Base-by-base conservation (phyloP, 1,140 invertebrate species). In the Camponotus pennsylvanicus region DNA sequence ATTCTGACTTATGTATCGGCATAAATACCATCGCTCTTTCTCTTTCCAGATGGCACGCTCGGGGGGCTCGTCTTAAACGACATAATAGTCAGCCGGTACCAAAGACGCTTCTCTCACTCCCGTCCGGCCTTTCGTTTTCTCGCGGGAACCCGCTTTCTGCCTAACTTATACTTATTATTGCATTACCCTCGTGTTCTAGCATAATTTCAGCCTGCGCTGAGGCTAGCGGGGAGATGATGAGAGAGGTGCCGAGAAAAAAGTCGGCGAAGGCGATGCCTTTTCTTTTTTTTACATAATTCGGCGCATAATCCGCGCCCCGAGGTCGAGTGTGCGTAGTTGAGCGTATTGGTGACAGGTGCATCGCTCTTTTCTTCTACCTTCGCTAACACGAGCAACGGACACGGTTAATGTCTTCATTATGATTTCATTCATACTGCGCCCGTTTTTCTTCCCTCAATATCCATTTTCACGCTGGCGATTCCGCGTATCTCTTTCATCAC, bases 141-240 rank as follows among this genome's bases (percentile, higher is more conserved):
- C 64, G 34, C 37, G 49, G 45, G 32, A 55, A 15, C 13, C 61
- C 34, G 45, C 42, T 57, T 57, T 67, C 88, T 57, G 63, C 88
- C 88, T 88, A 91, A 91, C 88, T 91, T 91, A 91, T 91, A 91
- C 90, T 91, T 91, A 91, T 91, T 91, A 91, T 91, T 91, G 76
- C 91, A 91, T 91, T 91, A 91, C 67, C 27, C 86, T 77, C 82
- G 70, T 83, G 64, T 57, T 79, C 82, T 90, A 90, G 88, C 87
- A 82, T 67, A 88, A 89, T 86, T 80, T 76, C 69, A 45, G 27
- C 15, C 18, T 18, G 85, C 37, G 66, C 32, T 11, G 76, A 52
- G 75, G 79, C 13, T 67, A 37, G 77, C 70, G 67, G 63, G 73
- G 64, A 85, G 70, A 83, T 59, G 73, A 76, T 77, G 86, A 84